These are phyloP conservation scores for Troides helena DNA, from an alignment of 2,888 invertebrate genomes.

Conservation along the genomic window DNA sequence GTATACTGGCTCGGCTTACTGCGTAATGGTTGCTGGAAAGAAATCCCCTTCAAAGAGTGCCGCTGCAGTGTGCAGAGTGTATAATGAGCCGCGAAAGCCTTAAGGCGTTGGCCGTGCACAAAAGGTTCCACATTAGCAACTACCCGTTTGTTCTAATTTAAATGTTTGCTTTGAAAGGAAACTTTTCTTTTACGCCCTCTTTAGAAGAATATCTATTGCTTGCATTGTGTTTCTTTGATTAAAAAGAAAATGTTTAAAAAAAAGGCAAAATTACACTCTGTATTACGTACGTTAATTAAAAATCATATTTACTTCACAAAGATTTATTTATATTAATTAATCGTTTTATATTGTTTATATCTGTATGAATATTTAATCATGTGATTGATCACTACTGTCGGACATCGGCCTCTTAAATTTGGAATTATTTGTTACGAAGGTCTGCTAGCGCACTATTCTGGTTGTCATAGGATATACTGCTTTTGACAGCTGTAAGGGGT, in stretches of 20 bases:
- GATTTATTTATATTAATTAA: too few relatives aligned
- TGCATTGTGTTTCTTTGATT: not conserved
- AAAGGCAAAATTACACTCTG: too few relatives aligned
- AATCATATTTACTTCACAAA: too few relatives aligned
- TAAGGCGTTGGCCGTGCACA: conserved; percentile 17
- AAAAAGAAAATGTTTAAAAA: not conserved
- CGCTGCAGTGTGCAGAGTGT: not conserved
- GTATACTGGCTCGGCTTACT: not conserved
- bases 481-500: too few relatives aligned
- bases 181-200: not conserved
- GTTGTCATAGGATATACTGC: too few relatives aligned
- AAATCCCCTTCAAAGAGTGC: not conserved
- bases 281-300: too few relatives aligned
- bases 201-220: not conserved
- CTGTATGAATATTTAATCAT: too few relatives aligned
- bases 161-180: not conserved
- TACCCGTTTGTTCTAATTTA: not conserved
- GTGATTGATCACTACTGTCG: too few relatives aligned
- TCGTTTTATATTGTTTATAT: too few relatives aligned
- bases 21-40: not conserved
- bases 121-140: conserved; percentile 1
- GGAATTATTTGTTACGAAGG: too few relatives aligned
- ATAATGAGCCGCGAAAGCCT: conserved; percentile 12
- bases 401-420: too few relatives aligned
- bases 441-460: too few relatives aligned